Conservation (phyloP, 2,797 vertebrate genomes). For the Pantherophis alleghaniensis region DNA sequence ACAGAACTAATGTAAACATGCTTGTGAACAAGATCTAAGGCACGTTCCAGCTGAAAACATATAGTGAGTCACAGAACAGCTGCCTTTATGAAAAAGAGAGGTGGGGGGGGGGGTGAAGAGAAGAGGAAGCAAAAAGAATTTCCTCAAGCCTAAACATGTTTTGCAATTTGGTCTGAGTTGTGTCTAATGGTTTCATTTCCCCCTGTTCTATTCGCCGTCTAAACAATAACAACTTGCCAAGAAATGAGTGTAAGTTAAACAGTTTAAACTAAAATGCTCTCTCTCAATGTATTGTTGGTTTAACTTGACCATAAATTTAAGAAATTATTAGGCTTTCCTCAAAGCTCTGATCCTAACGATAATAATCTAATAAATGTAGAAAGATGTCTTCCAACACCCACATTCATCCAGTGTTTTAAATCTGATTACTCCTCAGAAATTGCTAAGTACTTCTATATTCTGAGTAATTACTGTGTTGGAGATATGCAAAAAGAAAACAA, state of each 20-base stretch:
- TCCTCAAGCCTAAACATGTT: fast-evolving
- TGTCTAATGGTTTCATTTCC: neutral
- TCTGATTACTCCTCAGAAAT: neutral
- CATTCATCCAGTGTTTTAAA: neutral
- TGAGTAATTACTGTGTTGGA: neutral
- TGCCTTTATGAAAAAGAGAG: neutral
- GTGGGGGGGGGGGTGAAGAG: neutral
- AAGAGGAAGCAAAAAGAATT: neutral
- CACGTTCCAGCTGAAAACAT: neutral
- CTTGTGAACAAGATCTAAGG: neutral
- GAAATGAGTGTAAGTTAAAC: neutral
- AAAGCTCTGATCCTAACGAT: neutral
- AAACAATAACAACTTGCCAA: neutral
- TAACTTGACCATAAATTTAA: neutral
- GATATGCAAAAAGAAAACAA: neutral
- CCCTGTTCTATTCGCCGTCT: neutral
- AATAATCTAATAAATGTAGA: neutral
- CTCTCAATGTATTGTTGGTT: neutral
- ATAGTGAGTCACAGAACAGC: neutral
- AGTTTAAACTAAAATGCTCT: neutral
- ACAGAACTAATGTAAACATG: neutral
- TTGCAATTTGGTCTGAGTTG: constrained; percentile 7
- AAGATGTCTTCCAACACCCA: neutral
- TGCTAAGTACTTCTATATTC: neutral
- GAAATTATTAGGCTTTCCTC: neutral